Percentiles rank a stretch among this genome's conserved stretches.
phyloP scores from a whole-genome alignment of 1,140 invertebrate genomes.

The Amyelois transitella region DNA sequence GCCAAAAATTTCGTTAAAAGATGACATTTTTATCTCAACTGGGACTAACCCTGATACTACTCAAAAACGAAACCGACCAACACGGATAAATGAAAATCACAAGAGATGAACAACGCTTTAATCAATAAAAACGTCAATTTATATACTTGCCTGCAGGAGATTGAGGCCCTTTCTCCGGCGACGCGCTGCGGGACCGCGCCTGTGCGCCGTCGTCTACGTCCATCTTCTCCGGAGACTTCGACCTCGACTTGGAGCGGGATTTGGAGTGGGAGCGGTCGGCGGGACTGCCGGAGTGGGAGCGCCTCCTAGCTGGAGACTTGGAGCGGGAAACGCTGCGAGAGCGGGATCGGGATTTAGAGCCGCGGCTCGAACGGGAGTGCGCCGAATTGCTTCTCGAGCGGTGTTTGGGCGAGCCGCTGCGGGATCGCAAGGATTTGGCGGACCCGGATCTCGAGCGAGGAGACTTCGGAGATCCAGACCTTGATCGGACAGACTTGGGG shows the following conservation, averaged over 20 bases:
- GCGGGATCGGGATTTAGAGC: background rate
- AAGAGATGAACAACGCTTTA: too few relatives aligned
- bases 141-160: background rate
- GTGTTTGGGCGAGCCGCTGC: slow-evolving; percentile 1
- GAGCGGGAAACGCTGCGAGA: background rate
- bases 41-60: too few relatives aligned
- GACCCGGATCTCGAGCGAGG: background rate
- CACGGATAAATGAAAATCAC: too few relatives aligned
- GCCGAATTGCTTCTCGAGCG: background rate
- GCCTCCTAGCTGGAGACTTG: background rate
- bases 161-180: background rate
- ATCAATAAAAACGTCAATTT: background rate
- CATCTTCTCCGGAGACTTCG: slow-evolving; percentile 2
- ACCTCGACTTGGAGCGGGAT: slow-evolving; percentile 2
- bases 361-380: background rate
- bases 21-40: too few relatives aligned
- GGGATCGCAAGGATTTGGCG: slow-evolving; percentile 9
- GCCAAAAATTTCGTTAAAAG: too few relatives aligned
- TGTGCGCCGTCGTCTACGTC: background rate
- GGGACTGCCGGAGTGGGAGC: slow-evolving; percentile 7
- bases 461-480: background rate
- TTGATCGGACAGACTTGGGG: slow-evolving; percentile 5
- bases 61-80: background rate
- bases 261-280: slow-evolving; percentile 1
- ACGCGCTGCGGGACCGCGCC: slow-evolving; percentile 11